Percentiles rank a stretch among this genome's conserved stretches.
Conservation (phyloP, 1,140 invertebrate genomes). For the Lycorma delicatula region DNA sequence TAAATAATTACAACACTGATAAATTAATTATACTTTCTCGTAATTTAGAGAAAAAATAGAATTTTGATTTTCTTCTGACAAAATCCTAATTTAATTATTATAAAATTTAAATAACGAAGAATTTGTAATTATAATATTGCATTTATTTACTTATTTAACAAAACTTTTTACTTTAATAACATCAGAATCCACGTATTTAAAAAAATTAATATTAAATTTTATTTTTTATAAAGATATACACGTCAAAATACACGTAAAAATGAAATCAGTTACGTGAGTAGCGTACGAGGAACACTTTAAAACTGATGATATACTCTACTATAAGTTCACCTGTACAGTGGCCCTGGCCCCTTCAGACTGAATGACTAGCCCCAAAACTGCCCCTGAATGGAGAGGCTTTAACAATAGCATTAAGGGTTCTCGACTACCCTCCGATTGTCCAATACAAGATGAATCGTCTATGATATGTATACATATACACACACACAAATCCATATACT, state of each 20-base stretch:
- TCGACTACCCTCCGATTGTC: neutral
- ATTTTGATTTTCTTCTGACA: neutral
- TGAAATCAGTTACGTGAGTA: neutral
- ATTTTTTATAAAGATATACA: neutral
- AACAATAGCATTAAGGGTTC: conserved; percentile 5
- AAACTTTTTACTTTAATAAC: neutral
- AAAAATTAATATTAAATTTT: neutral
- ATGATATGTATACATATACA: neutral
- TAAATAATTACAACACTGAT: neutral
- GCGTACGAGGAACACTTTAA: neutral
- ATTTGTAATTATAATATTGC: no score
- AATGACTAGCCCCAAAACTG: neutral
- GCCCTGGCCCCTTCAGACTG: conserved; percentile 1
- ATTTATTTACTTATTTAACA: neutral
- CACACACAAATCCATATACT: no score
- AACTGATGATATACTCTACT: neutral
- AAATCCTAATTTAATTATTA: neutral
- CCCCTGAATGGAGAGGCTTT: neutral
- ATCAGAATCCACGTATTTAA: neutral
- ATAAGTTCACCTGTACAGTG: conserved; percentile 1
- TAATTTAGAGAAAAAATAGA: neutral
- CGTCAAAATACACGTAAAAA: neutral
- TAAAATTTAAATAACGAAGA: neutral
- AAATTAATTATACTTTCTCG: neutral
- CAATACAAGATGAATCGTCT: conserved; percentile 4